Percentiles rank a stretch among this genome's conserved stretches.
Evolutionary conservation across 2,888 invertebrate genomes (phyloP).

Genomic region (Cryptus armator): DNA sequence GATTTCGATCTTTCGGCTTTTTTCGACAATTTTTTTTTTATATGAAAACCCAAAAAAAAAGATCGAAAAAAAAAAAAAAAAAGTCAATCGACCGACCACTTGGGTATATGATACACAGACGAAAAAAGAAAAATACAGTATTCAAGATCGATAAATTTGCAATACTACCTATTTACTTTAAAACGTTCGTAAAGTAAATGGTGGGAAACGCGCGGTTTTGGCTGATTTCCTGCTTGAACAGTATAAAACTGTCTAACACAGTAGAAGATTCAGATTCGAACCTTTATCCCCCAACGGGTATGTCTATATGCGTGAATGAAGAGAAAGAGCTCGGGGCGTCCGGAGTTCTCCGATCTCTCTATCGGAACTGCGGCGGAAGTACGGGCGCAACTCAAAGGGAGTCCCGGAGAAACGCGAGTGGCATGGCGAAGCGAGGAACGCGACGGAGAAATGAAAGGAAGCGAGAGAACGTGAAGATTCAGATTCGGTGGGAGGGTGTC

Average conservation of each 20-base stretch:
- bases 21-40: not conserved
- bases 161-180: not conserved
- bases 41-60: not conserved
- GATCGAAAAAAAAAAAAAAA: not conserved
- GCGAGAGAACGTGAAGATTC: constrained; percentile 49
- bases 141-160: not conserved
- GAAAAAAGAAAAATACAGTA: constrained; percentile 47
- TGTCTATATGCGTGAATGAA: constrained; percentile 14
- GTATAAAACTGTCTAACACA: constrained; percentile 43
- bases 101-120: not conserved
- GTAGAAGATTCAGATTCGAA: constrained; percentile 4
- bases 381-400: constrained; percentile 44
- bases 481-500: constrained; percentile 29
- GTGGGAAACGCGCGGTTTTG: constrained; percentile 24
- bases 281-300: not conserved
- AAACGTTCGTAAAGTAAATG: constrained; percentile 24
- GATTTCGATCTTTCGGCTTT: not conserved
- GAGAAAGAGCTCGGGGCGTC: not conserved
- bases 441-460: constrained; percentile 14
- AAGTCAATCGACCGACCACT: not conserved
- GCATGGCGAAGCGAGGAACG: constrained; percentile 7
- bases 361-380: constrained; percentile 52
- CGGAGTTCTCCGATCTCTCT: constrained; percentile 12
- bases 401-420: constrained; percentile 26
- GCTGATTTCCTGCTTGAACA: constrained; percentile 37